phyloP scores from a whole-genome alignment of 2,113 vertebrate genomes.

The Circaetus cinerascens region DNA sequence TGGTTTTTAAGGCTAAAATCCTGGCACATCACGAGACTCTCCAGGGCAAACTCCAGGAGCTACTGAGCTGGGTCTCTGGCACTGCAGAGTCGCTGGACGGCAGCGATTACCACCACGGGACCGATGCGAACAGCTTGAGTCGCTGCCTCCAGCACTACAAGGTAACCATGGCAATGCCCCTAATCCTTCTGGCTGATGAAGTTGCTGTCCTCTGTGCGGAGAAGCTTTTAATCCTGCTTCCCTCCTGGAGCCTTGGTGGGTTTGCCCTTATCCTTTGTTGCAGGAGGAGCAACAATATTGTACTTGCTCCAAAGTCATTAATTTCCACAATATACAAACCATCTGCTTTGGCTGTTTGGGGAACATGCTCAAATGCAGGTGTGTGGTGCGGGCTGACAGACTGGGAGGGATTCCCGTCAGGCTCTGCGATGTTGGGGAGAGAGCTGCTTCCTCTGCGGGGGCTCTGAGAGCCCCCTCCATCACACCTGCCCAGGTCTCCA shows the following conservation, averaged over 20 bases:
- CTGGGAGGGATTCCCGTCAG: background rate
- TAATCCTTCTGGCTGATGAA: background rate
- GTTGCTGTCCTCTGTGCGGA: background rate
- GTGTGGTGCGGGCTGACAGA: background rate
- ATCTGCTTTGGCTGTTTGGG: background rate
- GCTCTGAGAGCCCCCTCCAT: background rate
- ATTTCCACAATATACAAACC: rapidly evolving
- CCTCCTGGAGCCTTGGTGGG: background rate
- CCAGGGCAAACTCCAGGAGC: constrained; percentile 71
- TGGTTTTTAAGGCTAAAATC: constrained; percentile 61
- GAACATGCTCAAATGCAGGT: rapidly evolving
- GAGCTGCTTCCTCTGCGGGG: background rate
- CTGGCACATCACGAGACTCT: constrained; percentile 68
- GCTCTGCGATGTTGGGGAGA: background rate
- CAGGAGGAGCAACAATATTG: background rate
- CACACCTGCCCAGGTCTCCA: background rate
- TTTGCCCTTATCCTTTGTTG: background rate
- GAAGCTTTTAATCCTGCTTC: constrained; percentile 37
- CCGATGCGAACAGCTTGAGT: constrained; percentile 17
- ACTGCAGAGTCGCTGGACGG: constrained; percentile 15
- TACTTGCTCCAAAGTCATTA: background rate
- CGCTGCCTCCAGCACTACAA: constrained; percentile 73
- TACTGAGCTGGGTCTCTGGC: constrained; percentile 78
- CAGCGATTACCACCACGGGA: background rate
- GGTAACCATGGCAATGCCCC: constrained; percentile 71